Percentiles rank a stretch among this genome's conserved stretches.
phyloP scores from a whole-genome alignment of 2,113 vertebrate genomes.

The Ranitomeya variabilis region DNA sequence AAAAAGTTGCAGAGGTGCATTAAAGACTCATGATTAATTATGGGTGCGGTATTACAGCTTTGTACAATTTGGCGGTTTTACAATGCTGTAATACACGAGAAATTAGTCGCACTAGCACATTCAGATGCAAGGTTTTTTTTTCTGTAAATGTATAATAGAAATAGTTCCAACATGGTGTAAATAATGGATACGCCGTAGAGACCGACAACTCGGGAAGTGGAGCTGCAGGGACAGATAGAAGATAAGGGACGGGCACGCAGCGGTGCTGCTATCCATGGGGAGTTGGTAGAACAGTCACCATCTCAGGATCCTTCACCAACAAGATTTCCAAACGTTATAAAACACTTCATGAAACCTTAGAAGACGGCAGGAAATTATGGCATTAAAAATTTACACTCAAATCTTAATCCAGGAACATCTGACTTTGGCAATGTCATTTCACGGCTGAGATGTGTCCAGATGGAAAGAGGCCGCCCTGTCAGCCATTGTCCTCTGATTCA shows the following conservation, averaged over 20 bases:
- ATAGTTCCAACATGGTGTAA: background rate
- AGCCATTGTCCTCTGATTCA: background rate
- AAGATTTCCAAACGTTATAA: slow-evolving; percentile 47
- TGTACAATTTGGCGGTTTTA: background rate
- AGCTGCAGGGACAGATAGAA: background rate
- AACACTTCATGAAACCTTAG: slow-evolving; percentile 56
- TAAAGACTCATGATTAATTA: background rate
- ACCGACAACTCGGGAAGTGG: background rate
- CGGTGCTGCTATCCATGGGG: background rate
- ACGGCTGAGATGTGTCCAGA: slow-evolving; percentile 27
- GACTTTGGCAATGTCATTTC: slow-evolving; percentile 54
- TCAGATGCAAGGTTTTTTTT: background rate
- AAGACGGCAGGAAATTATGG: slow-evolving; percentile 53
- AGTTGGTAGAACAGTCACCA: background rate
- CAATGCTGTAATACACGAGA: background rate
- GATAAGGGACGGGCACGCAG: background rate
- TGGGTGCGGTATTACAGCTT: background rate
- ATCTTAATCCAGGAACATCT: slow-evolving; percentile 53
- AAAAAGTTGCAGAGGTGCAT: background rate
- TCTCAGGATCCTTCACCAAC: slow-evolving; percentile 42
- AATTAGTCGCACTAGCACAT: background rate
- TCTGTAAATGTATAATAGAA: background rate
- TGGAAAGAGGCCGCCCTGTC: background rate
- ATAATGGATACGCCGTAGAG: slow-evolving; percentile 6
- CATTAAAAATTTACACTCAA: slow-evolving; percentile 58